Evolutionary conservation across 2,888 invertebrate species (phyloP), one percentile per base, ranked within the genome.

Genomic region (Agrotis clavis): DNA sequence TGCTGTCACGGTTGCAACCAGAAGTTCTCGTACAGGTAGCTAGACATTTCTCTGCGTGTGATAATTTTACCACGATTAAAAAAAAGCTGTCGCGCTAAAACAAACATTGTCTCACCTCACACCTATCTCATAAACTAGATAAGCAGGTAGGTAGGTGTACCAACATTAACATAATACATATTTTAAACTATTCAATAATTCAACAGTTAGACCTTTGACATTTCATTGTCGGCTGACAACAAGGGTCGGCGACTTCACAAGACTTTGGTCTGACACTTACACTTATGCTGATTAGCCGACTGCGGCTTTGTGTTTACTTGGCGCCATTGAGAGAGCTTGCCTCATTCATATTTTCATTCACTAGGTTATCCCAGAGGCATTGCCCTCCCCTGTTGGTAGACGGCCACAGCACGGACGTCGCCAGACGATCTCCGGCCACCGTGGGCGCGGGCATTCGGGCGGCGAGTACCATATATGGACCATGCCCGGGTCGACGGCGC

Each of bases 151-250:
- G 19, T 51, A 57, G 51, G 19, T 62, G 11, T 69, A 67, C 4
- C 14, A 0, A 54, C 30, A 57, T 65, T 75, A 30, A 9, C 41
- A 41, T 41, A 41, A 41, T 41, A 11, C 67, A 66, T 73, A 57
- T 66, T 59, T 75, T 66, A 19, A 51, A 41, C 13, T 25, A 18
- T 35, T 59, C 14, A 74, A 74, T 75, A 53, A 77, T 68, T 77
- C 77, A 77, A 35, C 14, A 50, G 13, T 41, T 16, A 4, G 4
- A 47, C 19, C 35, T 70, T 25, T 53, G 16, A 59, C 62, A 57
- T 71, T 51, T 11, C 19, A 14, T 41, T 71, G 78, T 71, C 71
- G 51, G 41, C 56, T 35, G 21, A n/a, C 56, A 1, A 57, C 7
- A 50, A 7, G 13, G 57, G 19, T 51, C 61, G 74, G 74, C 30